Evolutionary conservation across 2,888 invertebrate genomes (phyloP).

Genomic region (Eurytoma californica): DNA sequence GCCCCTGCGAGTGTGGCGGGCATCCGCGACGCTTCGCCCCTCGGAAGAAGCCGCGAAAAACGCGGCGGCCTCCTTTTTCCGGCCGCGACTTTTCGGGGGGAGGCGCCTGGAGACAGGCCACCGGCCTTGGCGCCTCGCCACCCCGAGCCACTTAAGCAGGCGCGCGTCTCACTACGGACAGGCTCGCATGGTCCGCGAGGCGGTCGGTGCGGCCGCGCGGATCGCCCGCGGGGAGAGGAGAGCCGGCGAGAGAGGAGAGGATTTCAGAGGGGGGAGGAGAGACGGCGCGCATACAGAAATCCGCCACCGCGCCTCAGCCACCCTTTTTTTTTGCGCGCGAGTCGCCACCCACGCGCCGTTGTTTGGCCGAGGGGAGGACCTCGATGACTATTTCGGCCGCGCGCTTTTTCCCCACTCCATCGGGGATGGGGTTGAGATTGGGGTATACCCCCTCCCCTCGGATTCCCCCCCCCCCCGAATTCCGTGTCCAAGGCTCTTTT

Average conservation of each 20-base stretch:
- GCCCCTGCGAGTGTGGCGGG: constrained; percentile 71
- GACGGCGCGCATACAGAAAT: constrained; percentile 10
- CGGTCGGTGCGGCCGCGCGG: constrained; percentile 57
- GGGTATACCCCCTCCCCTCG: too few species aligned
- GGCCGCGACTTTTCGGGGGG: constrained; percentile 60
- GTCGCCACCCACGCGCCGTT: not conserved
- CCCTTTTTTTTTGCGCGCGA: constrained; percentile 1
- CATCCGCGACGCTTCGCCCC: constrained; percentile 73
- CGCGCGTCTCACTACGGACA: constrained; percentile 70
- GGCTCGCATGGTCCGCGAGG: constrained; percentile 67
- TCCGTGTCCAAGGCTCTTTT: too few species aligned
- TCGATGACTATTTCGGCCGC: not conserved
- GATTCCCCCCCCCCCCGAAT: not conserved
- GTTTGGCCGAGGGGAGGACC: not conserved
- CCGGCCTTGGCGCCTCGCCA: constrained; percentile 58
- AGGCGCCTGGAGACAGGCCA: constrained; percentile 64
- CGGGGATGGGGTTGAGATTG: too few species aligned
- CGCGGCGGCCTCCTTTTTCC: constrained; percentile 68
- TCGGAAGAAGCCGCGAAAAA: constrained; percentile 71
- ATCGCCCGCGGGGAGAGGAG: constrained; percentile 12
- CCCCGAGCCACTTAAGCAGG: constrained; percentile 70
- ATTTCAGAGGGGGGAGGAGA: too few species aligned
- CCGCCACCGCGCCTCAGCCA: not conserved
- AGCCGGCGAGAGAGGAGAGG: too few species aligned
- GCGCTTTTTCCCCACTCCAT: too few species aligned